Conservation (phyloP, 2,888 invertebrate species). For the Lasioglossum figueresi region DNA sequence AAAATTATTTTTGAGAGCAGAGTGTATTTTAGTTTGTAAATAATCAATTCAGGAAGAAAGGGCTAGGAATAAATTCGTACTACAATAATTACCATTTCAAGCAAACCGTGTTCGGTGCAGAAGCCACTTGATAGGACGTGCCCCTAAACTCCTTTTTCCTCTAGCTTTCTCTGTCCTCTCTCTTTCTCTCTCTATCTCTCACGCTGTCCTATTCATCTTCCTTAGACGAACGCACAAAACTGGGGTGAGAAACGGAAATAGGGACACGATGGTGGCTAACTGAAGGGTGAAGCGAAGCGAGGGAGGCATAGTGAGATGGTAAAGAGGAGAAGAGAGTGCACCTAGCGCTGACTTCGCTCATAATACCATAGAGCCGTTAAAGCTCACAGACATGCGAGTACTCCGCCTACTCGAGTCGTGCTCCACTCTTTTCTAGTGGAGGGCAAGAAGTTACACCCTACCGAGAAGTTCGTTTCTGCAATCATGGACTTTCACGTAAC, state of each 20-base stretch:
- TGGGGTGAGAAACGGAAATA: conserved; percentile 49
- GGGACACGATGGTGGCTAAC: conserved; percentile 31
- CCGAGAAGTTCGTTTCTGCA: conserved; percentile 52
- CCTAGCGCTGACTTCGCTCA: conserved; percentile 63
- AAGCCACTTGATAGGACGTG: conserved; percentile 15
- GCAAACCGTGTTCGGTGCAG: neutral
- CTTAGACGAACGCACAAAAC: conserved; percentile 48
- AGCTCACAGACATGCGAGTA: conserved; percentile 61
- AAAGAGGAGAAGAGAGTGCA: conserved; percentile 43
- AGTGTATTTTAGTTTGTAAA: neutral
- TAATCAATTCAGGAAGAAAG: neutral
- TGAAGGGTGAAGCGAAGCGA: conserved; percentile 19
- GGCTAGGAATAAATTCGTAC: neutral
- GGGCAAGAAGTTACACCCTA: conserved; percentile 61
- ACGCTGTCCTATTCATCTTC: conserved; percentile 1
- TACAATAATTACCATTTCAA: neutral
- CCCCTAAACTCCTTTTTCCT: conserved; percentile 22
- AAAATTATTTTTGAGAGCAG: neutral
- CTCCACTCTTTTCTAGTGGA: conserved; percentile 59
- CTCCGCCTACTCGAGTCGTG: conserved; percentile 57
- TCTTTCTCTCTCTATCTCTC: neutral
- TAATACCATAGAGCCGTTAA: conserved; percentile 66
- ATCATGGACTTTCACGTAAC: conserved; percentile 60
- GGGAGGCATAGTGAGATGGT: conserved; percentile 32
- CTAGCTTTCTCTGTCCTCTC: neutral